Evolutionary conservation across 1,140 invertebrate species (phyloP), one percentile per base, ranked within the genome.

Genomic region (Drosophila equinoxialis): DNA sequence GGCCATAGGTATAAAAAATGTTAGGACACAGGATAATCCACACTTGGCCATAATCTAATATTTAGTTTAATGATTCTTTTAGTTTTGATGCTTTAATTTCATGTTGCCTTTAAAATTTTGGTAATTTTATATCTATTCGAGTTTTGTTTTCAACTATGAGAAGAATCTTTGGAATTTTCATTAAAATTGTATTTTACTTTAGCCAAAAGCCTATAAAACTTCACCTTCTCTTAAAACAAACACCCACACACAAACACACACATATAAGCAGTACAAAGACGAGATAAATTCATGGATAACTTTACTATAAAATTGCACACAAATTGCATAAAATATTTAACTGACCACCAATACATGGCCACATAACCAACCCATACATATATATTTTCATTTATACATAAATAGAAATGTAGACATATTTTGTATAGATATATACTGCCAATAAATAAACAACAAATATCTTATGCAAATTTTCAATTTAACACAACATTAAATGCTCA

Each of bases 391-490:
- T 10, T 8, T 48, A 48, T 20, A 75, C 42, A 62, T 42, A 14
- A 23, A 45, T 26, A 26, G 23, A 26, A 20, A 41, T 42, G 6
- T 60, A n/a, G 33, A 26, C 4, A 26, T 4, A 26, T 26, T 26
- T 7, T 37, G 55, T 59, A 17, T 13, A 35, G 33, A 26, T 42
- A 58, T 70, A 55, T 48, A 65, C 39, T 55, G 83, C 72, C 83
- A 77, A 86, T 87, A 86, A 86, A 86, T 87, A 86, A 87, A 83
- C 79, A 86, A 68, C 80, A 83, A 89, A 89, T 89, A 89, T 87
- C 87, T 78, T 87, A 87, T 87, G 84, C 84, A 87, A 87, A 87
- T 89, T 87, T 87, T 89, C 84, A 87, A 89, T 89, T 89, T 89
- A 89, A 84, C 84, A 89, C 80, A 89, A 79, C 84, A 89, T 89